phyloP scores from a whole-genome alignment of 2,888 invertebrate species.

The Drosophila picticornis region DNA sequence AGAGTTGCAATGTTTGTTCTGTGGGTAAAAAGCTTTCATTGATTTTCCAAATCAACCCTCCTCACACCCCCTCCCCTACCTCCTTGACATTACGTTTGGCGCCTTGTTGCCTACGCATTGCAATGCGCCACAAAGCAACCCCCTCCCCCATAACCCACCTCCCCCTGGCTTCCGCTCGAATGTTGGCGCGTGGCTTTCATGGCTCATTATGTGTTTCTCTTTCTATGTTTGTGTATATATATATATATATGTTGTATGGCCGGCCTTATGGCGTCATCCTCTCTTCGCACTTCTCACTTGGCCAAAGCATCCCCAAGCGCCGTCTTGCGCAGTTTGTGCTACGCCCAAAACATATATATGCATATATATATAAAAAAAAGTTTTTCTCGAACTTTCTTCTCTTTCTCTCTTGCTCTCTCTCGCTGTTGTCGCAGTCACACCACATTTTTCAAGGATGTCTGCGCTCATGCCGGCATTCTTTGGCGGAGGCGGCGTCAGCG shows the following conservation, averaged over 20 bases:
- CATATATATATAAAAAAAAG: constrained; percentile 1
- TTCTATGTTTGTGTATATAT: not conserved
- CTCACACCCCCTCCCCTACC: not conserved
- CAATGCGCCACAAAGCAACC: constrained; percentile 7
- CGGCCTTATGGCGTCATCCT: constrained; percentile 72
- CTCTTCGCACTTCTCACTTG: constrained; percentile 19
- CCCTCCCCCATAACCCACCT: not conserved
- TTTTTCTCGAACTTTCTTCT: constrained; percentile 17
- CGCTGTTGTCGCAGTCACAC: constrained; percentile 27
- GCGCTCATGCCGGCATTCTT: constrained; percentile 50
- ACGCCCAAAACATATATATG: constrained; percentile 47
- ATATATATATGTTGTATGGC: constrained; percentile 11
- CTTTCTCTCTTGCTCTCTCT: not conserved
- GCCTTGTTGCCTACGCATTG: constrained; percentile 53
- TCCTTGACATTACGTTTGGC: constrained; percentile 49
- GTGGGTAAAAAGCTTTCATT: constrained; percentile 58
- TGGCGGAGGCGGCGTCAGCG: constrained; percentile 26
- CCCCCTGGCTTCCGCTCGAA: not conserved
- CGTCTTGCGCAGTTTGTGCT: constrained; percentile 66
- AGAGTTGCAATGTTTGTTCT: constrained; percentile 18
- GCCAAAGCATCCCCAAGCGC: constrained; percentile 46
- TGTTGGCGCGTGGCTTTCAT: constrained; percentile 73
- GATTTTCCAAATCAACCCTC: constrained; percentile 47
- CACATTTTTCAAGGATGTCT: constrained; percentile 65
- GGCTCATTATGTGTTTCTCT: constrained; percentile 55